Evolutionary conservation across 2,888 invertebrate species (phyloP), one percentile per base, ranked within the genome.

Genomic region (Agonopterix alstromeriana): DNA sequence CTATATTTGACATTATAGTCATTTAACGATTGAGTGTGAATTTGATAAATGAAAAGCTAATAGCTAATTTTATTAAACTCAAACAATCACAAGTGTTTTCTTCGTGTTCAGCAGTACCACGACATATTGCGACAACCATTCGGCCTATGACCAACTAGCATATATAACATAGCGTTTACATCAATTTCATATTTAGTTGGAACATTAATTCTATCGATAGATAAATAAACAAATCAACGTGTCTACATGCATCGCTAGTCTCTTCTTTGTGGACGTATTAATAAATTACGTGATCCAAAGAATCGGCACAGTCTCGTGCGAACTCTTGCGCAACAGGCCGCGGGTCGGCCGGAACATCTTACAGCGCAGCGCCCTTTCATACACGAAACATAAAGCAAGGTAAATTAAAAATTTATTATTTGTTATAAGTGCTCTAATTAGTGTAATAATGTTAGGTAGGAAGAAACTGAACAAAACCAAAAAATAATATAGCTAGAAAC

Each of bases 291-390:
- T 72, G 67, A 65, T 61, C 60, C 58, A 67, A 69, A 72, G 77
- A 77, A 77, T 75, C 74, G 69, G 71, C 82, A 72, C 85, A 87
- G 87, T 87, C 81, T 76, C 66, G 81, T 79, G 81, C 61, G 70
- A 74, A 63, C 80, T 70, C 78, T 87, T 86, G 82, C 84, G 79
- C 79, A 85, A 85, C 78, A 73, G 77, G 77, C 75, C 77, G 75
- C 58, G 54, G 59, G 62, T 58, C 68, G 64, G 65, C 61, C 65
- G 54, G 51, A 48, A 44, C 53, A 40, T 10, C 44, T 27, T 9
- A 9, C 46, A 35, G 12, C 42, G 38, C 46, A 35, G 12, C 42
- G 38, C 45, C 45, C 36, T 35, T n/a, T 11, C 27, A 8, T 12
- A 38, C n/a, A 45, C 38, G 36, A 12, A n/a, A 36, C 45, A 10